A percentile compares a stretch with the other conserved stretches of the same genome.
Conservation (phyloP, 2,888 invertebrate species). For the Eurytoma californica region DNA sequence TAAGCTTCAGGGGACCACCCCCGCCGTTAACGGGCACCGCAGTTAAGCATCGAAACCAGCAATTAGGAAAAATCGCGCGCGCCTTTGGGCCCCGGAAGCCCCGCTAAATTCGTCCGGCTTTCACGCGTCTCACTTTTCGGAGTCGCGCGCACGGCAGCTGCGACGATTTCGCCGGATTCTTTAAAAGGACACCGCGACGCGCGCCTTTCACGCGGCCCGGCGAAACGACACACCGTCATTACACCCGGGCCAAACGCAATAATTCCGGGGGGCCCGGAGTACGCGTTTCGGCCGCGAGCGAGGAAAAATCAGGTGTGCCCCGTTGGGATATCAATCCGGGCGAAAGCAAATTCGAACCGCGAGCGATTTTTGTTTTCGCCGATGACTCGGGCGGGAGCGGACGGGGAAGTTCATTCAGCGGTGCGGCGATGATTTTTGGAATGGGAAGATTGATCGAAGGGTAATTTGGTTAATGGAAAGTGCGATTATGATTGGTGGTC, state of each 20-base stretch:
- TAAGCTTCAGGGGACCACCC: no score
- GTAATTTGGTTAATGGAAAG: no score
- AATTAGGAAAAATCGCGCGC: neutral
- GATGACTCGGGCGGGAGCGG: no score
- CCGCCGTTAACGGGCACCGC: no score
- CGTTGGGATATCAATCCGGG: neutral
- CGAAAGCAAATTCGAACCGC: neutral
- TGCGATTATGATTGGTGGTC: no score
- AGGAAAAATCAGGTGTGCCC: no score
- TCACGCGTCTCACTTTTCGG: conserved; percentile 43
- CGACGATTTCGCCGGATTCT: conserved; percentile 53
- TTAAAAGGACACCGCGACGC: conserved; percentile 51
- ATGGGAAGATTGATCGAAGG: no score
- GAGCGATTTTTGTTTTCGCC: no score
- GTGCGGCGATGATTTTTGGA: no score
- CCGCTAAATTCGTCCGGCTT: conserved; percentile 17
- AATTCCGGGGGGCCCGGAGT: neutral
- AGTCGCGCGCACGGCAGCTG: conserved; percentile 25
- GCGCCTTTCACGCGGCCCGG: neutral
- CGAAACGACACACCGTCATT: conserved; percentile 1
- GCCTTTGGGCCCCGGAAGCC: neutral
- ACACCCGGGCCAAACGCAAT: neutral
- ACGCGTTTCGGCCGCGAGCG: neutral
- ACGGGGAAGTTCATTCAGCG: no score
- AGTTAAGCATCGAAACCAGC: neutral